Evolutionary conservation across 2,113 vertebrate species (phyloP).

Genomic region (Seriola quinqueradiata): DNA sequence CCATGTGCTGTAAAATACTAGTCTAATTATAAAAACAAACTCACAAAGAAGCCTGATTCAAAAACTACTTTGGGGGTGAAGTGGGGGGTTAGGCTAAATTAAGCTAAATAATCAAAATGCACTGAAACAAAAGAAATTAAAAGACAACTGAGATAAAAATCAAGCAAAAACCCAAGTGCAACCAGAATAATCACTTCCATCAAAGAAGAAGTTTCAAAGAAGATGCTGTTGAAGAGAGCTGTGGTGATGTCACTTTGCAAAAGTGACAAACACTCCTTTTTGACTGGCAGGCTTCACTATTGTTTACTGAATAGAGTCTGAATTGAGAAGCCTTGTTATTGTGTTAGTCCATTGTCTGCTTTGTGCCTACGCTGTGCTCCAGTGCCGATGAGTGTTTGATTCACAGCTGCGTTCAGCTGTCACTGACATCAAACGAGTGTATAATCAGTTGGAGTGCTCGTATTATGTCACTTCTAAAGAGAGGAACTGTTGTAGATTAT

Average conservation of each 20-base stretch:
- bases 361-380: neutral
- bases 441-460: neutral
- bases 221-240: neutral
- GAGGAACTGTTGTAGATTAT: neutral
- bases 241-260: neutral
- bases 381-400: neutral
- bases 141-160: too few species aligned
- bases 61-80: too few species aligned
- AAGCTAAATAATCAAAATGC: neutral
- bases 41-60: neutral
- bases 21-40: neutral
- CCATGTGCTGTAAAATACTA: neutral
- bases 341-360: slow-evolving; percentile 2
- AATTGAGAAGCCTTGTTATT: neutral
- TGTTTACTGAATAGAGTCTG: neutral
- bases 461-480: neutral
- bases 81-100: too few species aligned
- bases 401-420: neutral
- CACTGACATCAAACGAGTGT: neutral
- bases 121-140: neutral
- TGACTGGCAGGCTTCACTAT: neutral
- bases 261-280: neutral
- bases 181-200: too few species aligned
- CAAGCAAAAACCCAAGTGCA: too few species aligned
- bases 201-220: neutral